Conservation (phyloP, 2,888 invertebrate genomes). For the Parthenolecanium corni region DNA sequence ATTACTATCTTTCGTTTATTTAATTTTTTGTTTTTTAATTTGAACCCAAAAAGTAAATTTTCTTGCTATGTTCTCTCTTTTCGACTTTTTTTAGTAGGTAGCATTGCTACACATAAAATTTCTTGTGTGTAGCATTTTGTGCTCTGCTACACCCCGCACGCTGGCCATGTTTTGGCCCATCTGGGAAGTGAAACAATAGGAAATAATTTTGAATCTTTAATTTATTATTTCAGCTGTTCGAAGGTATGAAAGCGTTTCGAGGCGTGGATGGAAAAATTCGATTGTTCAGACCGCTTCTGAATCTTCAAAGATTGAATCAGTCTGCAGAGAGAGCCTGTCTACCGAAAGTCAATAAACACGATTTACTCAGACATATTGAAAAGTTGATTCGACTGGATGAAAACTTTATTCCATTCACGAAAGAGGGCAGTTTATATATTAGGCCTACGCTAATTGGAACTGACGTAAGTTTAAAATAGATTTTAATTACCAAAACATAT, state of each 20-base stretch:
- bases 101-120: no score
- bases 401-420: conserved; percentile 93
- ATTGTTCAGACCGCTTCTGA: conserved; percentile 87
- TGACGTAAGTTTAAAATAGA: conserved; percentile 61
- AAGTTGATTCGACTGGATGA: conserved; percentile 82
- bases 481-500: no score
- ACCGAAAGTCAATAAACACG: conserved; percentile 76
- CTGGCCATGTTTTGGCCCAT: no score
- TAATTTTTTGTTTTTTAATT: no score
- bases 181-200: no score
- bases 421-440: conserved; percentile 83
- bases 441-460: conserved; percentile 93
- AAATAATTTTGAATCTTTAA: no score
- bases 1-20: no score
- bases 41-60: no score
- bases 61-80: no score
- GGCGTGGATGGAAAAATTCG: conserved; percentile 85
- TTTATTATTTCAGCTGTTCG: conserved; percentile 62
- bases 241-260: conserved; percentile 95
- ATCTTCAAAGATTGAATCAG: conserved; percentile 83
- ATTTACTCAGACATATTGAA: conserved; percentile 72
- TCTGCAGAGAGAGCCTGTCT: conserved; percentile 75
- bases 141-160: no score
- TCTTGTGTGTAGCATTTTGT: no score
- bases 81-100: no score